Conservation (phyloP, 2,797 vertebrate genomes). For the Pangasius larnaudii region DNA sequence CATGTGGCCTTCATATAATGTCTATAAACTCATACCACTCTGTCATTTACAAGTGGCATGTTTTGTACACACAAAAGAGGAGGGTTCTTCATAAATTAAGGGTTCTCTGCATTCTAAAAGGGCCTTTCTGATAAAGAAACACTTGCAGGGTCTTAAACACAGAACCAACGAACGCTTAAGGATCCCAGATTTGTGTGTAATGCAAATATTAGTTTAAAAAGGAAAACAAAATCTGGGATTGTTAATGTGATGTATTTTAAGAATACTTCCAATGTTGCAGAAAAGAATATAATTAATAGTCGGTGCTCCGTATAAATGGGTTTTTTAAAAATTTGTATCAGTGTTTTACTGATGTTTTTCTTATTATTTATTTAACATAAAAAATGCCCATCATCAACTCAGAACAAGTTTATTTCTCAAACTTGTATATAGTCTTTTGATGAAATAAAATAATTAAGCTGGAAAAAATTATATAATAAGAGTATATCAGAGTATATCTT, state of each 20-base stretch:
- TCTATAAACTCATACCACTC: not conserved
- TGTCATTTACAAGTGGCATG: not conserved
- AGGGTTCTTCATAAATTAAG: not conserved
- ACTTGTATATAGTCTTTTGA: too few species aligned
- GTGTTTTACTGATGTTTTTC: too few species aligned
- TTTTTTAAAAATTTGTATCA: too few species aligned
- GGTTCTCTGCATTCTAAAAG: not conserved
- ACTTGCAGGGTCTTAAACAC: not conserved
- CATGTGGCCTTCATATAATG: not conserved
- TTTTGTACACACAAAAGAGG: not conserved
- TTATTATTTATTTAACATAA: too few species aligned
- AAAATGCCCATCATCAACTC: too few species aligned
- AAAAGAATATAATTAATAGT: too few species aligned
- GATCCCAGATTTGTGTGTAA: not conserved
- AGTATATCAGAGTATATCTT: not conserved
- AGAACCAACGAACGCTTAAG: not conserved
- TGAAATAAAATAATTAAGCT: too few species aligned
- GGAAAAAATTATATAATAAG: too few species aligned
- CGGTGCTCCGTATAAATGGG: too few species aligned
- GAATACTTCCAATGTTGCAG: not conserved
- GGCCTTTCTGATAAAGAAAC: not conserved
- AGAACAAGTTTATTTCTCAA: too few species aligned
- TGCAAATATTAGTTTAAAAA: not conserved
- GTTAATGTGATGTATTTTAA: not conserved
- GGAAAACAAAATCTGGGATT: not conserved